Conservation (phyloP, 2,113 vertebrate genomes). For the Seriola aureovittata region DNA sequence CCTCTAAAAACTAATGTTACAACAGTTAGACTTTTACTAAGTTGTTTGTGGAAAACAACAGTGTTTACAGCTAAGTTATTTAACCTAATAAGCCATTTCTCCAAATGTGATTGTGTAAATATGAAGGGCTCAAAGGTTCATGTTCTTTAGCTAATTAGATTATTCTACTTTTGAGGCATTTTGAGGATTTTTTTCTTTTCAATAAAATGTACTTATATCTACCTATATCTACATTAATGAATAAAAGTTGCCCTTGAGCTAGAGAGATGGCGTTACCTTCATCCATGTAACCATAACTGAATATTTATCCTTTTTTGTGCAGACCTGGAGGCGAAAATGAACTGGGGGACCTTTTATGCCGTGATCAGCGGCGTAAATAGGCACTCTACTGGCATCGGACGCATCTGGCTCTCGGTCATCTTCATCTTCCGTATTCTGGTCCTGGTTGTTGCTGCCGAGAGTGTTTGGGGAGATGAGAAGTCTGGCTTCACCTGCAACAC, state of each 20-base stretch:
- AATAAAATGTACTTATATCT: neutral
- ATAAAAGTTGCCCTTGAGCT: neutral
- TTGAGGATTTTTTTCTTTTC: neutral
- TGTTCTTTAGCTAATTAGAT: neutral
- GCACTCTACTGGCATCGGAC: slow-evolving; percentile 95
- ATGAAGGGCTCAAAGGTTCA: neutral
- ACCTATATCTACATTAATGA: neutral
- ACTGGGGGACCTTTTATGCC: slow-evolving; percentile 96
- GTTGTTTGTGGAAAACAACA: neutral
- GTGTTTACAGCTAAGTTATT: neutral
- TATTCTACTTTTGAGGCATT: slow-evolving; percentile 4
- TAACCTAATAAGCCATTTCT: neutral
- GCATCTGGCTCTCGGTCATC: slow-evolving; percentile 98
- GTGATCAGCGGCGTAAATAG: slow-evolving; percentile 97
- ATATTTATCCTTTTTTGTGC: slow-evolving; percentile 58
- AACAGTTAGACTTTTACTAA: slow-evolving; percentile 14
- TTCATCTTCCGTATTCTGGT: slow-evolving; percentile 99
- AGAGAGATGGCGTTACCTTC: neutral
- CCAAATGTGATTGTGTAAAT: neutral
- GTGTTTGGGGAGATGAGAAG: slow-evolving; percentile 98
- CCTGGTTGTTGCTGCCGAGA: slow-evolving; percentile 96
- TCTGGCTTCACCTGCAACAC: slow-evolving; percentile 96
- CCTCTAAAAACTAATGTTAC: slow-evolving; percentile 40
- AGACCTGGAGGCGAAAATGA: slow-evolving; percentile 94
- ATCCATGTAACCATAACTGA: neutral